These are phyloP conservation scores for Tenualosa ilisha DNA, from an alignment of 2,797 vertebrate species.

Conservation along the genomic window DNA sequence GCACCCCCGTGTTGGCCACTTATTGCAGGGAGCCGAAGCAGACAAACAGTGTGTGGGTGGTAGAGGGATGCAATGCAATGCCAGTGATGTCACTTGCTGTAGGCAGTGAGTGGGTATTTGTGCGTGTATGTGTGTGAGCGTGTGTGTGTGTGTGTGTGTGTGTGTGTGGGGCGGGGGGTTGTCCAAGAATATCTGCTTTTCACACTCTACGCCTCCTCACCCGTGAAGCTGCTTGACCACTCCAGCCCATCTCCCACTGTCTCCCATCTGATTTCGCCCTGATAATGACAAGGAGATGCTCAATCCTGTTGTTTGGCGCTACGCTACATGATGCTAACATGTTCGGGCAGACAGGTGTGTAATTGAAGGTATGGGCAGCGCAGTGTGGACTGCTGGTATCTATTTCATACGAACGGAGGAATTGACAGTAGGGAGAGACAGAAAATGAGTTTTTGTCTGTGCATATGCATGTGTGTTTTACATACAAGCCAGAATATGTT, in stretches of 20 bases:
- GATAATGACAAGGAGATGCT: background rate
- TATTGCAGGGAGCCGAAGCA: background rate
- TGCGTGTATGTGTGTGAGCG: background rate
- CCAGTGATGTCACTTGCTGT: background rate
- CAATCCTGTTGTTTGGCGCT: background rate
- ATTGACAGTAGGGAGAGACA: background rate
- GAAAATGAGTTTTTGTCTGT: background rate
- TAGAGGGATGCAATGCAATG: background rate
- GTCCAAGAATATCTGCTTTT: constrained; percentile 18
- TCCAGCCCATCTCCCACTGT: background rate
- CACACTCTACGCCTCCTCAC: constrained; percentile 4
- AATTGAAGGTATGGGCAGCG: background rate
- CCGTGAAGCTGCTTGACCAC: background rate
- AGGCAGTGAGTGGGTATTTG: background rate
- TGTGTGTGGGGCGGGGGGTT: background rate
- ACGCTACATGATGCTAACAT: constrained; percentile 1
- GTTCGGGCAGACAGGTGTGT: constrained; percentile 21
- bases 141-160: background rate
- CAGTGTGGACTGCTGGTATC: background rate
- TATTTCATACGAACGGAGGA: background rate
- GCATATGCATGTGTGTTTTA: background rate
- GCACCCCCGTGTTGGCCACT: constrained; percentile 9
- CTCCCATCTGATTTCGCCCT: background rate
- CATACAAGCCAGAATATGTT: no score
- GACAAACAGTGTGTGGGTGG: constrained; percentile 7